Base-by-base conservation (phyloP, 2,113 vertebrate species). In the Tichodroma muraria region DNA sequence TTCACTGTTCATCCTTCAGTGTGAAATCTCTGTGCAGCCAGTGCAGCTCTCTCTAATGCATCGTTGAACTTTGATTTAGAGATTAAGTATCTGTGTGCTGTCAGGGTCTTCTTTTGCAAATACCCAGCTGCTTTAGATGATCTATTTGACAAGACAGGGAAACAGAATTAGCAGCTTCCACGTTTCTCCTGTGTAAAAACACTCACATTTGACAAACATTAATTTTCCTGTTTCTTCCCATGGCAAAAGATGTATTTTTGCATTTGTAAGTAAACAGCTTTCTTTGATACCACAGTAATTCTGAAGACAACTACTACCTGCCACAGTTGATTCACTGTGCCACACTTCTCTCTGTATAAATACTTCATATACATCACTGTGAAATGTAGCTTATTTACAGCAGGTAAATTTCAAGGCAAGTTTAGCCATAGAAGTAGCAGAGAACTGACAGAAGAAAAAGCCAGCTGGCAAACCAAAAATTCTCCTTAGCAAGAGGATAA, bases 1-100 rank as follows among this genome's bases (percentile, higher is more conserved):
- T 80, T 99, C 99, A 97, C 99, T 99, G 97, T 98, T 99, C 99
- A 99, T 99, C 91, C 97, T 98, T 94, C 91, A 89, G 96, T 27
- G 61, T 85, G 93, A 85, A 42, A 89, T 89, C 86, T 73, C 88
- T 25, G 60, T 38, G 10, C 84, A 80, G 82, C 45, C 30, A 81
- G 4, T 6, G 44, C 64, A 54, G 18, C 47, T 80, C 61, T 86
- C 54, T 91, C 96, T 98, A 98, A 94, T 40, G 90, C 86, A 94
- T 95, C 92, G 28, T 85, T 35, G 80, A 33, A 40, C 47, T 61
- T n/a, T 57, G 80, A 44, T 61, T 30, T 11, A 78, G 22, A 47
- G 80, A 47, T 78, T 13, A 35, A 72, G 63, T 47, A 24, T 52
- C 56, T 33, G 37, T 20, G n/a, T 15, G 33, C 70, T 30, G 27